Percentiles rank a stretch among this genome's conserved stretches.
Conservation (phyloP, 2,113 vertebrate genomes). For the Siniperca knerii region DNA sequence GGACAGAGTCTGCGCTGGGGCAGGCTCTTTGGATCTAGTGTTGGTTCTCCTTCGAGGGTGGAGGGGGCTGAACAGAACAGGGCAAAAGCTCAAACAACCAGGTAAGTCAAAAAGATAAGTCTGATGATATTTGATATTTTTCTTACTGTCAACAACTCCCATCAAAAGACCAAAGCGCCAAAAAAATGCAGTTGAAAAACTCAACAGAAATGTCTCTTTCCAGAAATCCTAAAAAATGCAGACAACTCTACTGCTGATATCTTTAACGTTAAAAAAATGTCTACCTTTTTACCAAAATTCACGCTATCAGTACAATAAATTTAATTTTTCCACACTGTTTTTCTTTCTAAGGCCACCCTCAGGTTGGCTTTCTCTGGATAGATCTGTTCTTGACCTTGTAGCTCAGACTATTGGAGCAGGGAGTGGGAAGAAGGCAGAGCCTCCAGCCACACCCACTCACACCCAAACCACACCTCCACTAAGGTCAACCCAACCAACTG, state of each 20-base stretch:
- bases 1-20: conserved; percentile 81
- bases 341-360: conserved; percentile 88
- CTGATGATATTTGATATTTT: neutral
- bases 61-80: conserved; percentile 66
- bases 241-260: too few relatives aligned
- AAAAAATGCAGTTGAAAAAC: too few relatives aligned
- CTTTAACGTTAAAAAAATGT: neutral
- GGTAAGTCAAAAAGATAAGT: conserved; percentile 76
- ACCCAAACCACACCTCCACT: neutral
- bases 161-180: neutral
- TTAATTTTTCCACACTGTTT: neutral
- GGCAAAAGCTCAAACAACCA: conserved; percentile 78
- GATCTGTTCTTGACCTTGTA: conserved; percentile 90
- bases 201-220: too few relatives aligned
- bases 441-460: conserved; percentile 27
- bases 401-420: conserved; percentile 88
- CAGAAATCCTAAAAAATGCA: too few relatives aligned
- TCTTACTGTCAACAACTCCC: neutral
- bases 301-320: neutral
- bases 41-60: conserved; percentile 55
- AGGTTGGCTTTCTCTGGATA: conserved; percentile 93
- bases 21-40: conserved; percentile 82
- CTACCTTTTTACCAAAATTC: neutral
- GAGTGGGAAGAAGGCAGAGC: conserved; percentile 83
- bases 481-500: neutral